phyloP scores from a whole-genome alignment of 1,140 invertebrate species.

The Tigriopus japonicus region DNA sequence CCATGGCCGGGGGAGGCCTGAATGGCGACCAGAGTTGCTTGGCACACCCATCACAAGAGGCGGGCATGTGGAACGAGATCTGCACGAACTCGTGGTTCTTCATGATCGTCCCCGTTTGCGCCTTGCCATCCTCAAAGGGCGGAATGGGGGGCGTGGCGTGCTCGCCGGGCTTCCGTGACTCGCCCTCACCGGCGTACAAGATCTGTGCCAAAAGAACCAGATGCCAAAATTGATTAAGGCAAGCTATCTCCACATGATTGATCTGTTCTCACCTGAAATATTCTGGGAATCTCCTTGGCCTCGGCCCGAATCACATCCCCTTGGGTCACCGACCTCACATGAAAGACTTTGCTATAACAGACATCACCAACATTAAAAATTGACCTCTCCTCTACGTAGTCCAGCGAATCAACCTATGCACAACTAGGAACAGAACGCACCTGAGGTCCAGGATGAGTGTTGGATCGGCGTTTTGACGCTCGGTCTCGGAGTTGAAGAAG shows the following conservation, averaged over 20 bases:
- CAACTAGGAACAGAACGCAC: slow-evolving; percentile 30
- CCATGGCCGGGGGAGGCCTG: slow-evolving; percentile 81
- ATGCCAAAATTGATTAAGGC: too few relatives aligned
- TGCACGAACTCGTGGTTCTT: slow-evolving; percentile 80
- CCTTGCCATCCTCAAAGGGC: slow-evolving; percentile 39
- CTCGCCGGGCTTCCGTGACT: slow-evolving; percentile 64
- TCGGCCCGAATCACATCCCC: slow-evolving; percentile 95
- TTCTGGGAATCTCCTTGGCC: slow-evolving; percentile 95
- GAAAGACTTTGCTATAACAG: slow-evolving; percentile 55
- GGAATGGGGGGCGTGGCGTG: slow-evolving; percentile 30
- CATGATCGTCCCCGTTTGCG: slow-evolving; percentile 51
- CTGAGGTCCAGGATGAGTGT: slow-evolving; percentile 84
- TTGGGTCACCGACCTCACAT: slow-evolving; percentile 91
- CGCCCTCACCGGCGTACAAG: slow-evolving; percentile 80
- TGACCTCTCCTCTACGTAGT: background rate
- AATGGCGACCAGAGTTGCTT: slow-evolving; percentile 94
- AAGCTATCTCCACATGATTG: too few relatives aligned
- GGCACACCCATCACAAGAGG: slow-evolving; percentile 88
- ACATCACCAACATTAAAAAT: background rate
- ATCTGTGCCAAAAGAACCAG: slow-evolving; percentile 30
- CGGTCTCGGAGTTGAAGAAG: slow-evolving; percentile 86
- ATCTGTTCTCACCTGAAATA: slow-evolving; percentile 57
- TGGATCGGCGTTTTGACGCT: slow-evolving; percentile 86
- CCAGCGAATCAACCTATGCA: background rate
- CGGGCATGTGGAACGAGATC: slow-evolving; percentile 93